A percentile compares a stretch with the other conserved stretches of the same genome.
Evolutionary conservation across 2,888 invertebrate species (phyloP).

Genomic region (Eueremaeus valkanovi): DNA sequence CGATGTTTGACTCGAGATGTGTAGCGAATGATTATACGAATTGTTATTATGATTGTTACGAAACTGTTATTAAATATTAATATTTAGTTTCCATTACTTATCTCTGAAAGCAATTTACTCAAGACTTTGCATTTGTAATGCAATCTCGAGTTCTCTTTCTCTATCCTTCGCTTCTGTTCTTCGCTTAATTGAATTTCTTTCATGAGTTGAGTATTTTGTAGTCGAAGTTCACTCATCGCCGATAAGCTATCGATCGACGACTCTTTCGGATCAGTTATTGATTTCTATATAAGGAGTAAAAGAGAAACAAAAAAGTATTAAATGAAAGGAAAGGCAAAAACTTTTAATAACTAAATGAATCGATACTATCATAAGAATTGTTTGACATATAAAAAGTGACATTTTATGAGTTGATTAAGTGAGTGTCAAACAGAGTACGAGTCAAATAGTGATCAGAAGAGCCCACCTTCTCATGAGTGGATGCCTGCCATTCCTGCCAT

Average conservation of each 20-base stretch:
- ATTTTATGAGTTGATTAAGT: slow-evolving; percentile 18
- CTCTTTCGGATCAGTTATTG: neutral
- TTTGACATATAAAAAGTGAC: neutral
- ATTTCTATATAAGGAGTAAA: neutral
- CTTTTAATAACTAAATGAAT: neutral
- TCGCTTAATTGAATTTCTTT: slow-evolving; percentile 62
- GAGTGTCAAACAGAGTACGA: slow-evolving; percentile 1
- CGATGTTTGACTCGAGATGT: too few species aligned
- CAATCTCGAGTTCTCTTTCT: slow-evolving; percentile 42
- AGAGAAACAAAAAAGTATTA: neutral
- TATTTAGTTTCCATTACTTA: neutral
- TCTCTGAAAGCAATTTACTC: slow-evolving; percentile 37
- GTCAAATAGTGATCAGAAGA: neutral
- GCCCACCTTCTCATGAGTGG: slow-evolving; percentile 15
- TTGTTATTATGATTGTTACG: neutral
- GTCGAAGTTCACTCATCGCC: slow-evolving; percentile 74
- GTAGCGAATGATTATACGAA: neutral
- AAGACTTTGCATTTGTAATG: slow-evolving; percentile 44
- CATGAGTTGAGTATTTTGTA: slow-evolving; percentile 74
- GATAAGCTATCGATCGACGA: slow-evolving; percentile 57
- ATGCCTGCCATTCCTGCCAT: neutral
- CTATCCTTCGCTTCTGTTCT: slow-evolving; percentile 50
- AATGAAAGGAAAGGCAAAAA: neutral
- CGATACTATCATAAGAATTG: neutral
- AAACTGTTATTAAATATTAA: neutral